Conservation (phyloP, 2,888 invertebrate genomes). For the Neria commutata region DNA sequence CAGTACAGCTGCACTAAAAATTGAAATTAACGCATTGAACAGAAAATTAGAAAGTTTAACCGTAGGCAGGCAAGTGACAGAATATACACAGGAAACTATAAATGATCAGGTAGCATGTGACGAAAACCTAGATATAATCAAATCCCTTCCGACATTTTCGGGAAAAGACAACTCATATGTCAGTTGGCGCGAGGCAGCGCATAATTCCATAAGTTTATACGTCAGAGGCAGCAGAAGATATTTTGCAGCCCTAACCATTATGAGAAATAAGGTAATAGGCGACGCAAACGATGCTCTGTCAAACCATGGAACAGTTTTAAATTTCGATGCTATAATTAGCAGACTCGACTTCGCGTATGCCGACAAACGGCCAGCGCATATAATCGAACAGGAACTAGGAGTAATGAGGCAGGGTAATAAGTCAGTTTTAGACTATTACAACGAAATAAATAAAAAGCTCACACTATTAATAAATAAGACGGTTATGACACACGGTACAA, state of each 20-base stretch:
- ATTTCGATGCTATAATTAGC: slow-evolving; percentile 21
- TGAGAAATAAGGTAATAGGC: slow-evolving; percentile 11
- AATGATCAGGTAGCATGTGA: slow-evolving; percentile 1
- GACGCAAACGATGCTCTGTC: slow-evolving; percentile 11
- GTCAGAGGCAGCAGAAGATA: slow-evolving; percentile 21
- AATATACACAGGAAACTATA: not conserved
- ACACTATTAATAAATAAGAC: slow-evolving; percentile 11
- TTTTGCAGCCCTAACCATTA: slow-evolving; percentile 19
- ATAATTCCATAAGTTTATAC: slow-evolving; percentile 21
- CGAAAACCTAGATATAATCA: slow-evolving; percentile 10
- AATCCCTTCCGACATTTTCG: slow-evolving; percentile 18
- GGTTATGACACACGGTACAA: slow-evolving; percentile 11
- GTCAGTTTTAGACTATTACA: slow-evolving; percentile 18
- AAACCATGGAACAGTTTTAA: slow-evolving; percentile 23
- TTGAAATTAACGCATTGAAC: too few species aligned
- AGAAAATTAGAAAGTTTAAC: too few species aligned
- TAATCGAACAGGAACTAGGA: slow-evolving; percentile 24
- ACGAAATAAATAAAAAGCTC: slow-evolving; percentile 13
- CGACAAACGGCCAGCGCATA: slow-evolving; percentile 22
- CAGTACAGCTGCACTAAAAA: too few species aligned
- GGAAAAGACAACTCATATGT: slow-evolving; percentile 20
- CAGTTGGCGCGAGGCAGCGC: slow-evolving; percentile 23
- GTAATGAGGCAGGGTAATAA: slow-evolving; percentile 18
- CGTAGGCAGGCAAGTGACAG: too few species aligned
- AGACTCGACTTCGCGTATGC: slow-evolving; percentile 23